Evolutionary conservation across 2,888 invertebrate species (phyloP).

Genomic region (Oscheius onirici): DNA sequence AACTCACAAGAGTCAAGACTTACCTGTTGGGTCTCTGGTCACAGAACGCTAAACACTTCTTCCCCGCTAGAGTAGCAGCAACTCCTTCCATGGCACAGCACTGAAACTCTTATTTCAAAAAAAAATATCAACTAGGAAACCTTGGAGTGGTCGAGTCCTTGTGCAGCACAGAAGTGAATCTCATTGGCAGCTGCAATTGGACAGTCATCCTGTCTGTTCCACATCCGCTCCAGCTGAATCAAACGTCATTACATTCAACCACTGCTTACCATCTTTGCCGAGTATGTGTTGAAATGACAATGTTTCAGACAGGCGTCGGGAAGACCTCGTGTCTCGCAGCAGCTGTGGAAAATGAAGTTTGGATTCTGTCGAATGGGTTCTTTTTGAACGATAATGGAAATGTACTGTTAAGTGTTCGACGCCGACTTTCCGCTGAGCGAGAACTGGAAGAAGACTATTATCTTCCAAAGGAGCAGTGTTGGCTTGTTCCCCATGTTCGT

Average conservation of each 20-base stretch:
- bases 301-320: slow-evolving; percentile 46
- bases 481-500: slow-evolving; percentile 42
- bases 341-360: slow-evolving; percentile 51
- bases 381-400: background rate
- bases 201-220: slow-evolving; percentile 55
- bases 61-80: slow-evolving; percentile 39
- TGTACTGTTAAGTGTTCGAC: slow-evolving; percentile 29
- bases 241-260: background rate
- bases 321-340: slow-evolving; percentile 48
- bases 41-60: slow-evolving; percentile 50
- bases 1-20: no score
- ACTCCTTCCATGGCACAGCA: slow-evolving; percentile 46
- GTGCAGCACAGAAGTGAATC: slow-evolving; percentile 64
- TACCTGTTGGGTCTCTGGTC: slow-evolving; percentile 50
- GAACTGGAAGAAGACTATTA: slow-evolving; percentile 28
- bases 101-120: slow-evolving; percentile 10
- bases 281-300: slow-evolving; percentile 52
- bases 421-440: slow-evolving; percentile 34
- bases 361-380: slow-evolving; percentile 34
- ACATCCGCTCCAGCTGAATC: slow-evolving; percentile 61
- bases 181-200: slow-evolving; percentile 64
- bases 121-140: background rate
- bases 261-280: slow-evolving; percentile 32
- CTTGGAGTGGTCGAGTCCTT: slow-evolving; percentile 54
- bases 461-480: slow-evolving; percentile 23